A percentile compares a stretch with the other conserved stretches of the same genome.
phyloP scores from a whole-genome alignment of 2,113 vertebrate genomes.

The Stegostoma tigrinum region DNA sequence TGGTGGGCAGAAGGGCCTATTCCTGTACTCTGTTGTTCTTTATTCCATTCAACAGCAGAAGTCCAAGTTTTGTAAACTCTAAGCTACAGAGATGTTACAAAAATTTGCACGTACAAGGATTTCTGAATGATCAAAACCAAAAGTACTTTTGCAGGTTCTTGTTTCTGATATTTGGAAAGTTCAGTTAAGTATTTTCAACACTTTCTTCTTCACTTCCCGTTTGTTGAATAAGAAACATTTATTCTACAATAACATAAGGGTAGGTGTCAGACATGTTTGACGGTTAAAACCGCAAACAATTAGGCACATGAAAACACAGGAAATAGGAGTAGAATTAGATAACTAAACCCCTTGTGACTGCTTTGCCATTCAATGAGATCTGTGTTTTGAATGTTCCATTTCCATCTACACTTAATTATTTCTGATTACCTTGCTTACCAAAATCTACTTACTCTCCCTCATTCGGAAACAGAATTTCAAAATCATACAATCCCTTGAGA shows the following conservation, averaged over 20 bases:
- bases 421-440: no score
- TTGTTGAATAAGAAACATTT: neutral
- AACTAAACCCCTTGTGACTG: no score
- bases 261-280: neutral
- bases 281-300: neutral
- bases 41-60: neutral
- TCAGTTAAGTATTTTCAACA: neutral
- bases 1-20: no score
- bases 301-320: no score
- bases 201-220: neutral
- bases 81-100: neutral
- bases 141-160: neutral
- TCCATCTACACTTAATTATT: no score
- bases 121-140: neutral
- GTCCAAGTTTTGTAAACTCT: neutral
- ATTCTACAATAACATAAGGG: neutral
- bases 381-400: no score
- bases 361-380: no score
- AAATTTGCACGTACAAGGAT: neutral
- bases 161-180: neutral
- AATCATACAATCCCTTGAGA: no score
- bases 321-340: no score
- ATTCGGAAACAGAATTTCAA: no score
- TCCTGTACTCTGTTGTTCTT: no score
- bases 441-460: no score